phyloP scores from a whole-genome alignment of 2,113 vertebrate species.

The pig (Sus scrofa) region T2T-Sscrofa CM000812.6:21562001-21562500 shows the following conservation, averaged over 20 bases:
- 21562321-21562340: neutral
- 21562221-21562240: neutral
- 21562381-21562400: neutral
- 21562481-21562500: neutral
- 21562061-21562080: neutral
- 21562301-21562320: neutral
- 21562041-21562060: neutral
- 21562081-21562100: neutral
- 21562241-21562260: neutral
- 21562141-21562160: neutral
- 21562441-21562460: neutral
- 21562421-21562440: neutral
- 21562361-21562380: neutral
- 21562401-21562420: neutral
- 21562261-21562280: neutral
- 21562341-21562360: too few relatives aligned
- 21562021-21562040: neutral
- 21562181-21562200: neutral
- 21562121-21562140: neutral
- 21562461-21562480: neutral
- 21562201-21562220: neutral
- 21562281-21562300: neutral
- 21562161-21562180: neutral
- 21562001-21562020: neutral
- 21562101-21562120: neutral